A percentile compares a stretch with the other conserved stretches of the same genome.
Evolutionary conservation across 2,113 vertebrate genomes (phyloP).

Genomic region (Xiphophorus maculatus): DNA sequence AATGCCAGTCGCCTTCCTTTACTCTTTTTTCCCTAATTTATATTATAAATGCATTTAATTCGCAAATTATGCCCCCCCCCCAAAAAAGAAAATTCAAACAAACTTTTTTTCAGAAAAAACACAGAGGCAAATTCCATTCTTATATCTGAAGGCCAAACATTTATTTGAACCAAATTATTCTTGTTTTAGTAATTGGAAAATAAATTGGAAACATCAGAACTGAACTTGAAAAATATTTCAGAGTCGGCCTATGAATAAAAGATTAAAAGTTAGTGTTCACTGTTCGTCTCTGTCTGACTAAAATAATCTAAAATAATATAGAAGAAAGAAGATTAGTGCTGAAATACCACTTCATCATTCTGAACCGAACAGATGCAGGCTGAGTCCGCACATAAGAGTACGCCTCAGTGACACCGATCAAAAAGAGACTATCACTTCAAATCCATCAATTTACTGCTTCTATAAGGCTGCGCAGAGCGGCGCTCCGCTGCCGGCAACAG

Average conservation of each 20-base stretch:
- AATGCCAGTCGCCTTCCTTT: neutral
- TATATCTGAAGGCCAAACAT: neutral
- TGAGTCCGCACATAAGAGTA: conserved; percentile 47
- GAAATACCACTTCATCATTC: neutral
- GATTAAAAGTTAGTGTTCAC: neutral
- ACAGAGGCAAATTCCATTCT: neutral
- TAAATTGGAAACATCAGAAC: neutral
- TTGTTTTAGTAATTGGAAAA: neutral
- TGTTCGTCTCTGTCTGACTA: neutral
- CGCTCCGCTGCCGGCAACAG: conserved; percentile 17
- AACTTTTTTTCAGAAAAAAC: neutral
- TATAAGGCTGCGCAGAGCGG: conserved; percentile 33
- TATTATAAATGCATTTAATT: neutral
- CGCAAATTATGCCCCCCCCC: neutral
- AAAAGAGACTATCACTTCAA: conserved; percentile 65
- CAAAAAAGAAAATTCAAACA: neutral
- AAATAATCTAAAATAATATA: neutral
- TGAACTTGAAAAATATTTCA: neutral
- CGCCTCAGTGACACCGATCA: conserved; percentile 71
- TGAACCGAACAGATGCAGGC: no score
- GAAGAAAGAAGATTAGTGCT: neutral
- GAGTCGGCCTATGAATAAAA: neutral
- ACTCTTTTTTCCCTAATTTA: neutral
- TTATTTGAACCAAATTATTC: neutral
- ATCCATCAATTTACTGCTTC: conserved; percentile 66